phyloP scores from a whole-genome alignment of 2,113 vertebrate genomes.

The Ptilonorhynchus violaceus region DNA sequence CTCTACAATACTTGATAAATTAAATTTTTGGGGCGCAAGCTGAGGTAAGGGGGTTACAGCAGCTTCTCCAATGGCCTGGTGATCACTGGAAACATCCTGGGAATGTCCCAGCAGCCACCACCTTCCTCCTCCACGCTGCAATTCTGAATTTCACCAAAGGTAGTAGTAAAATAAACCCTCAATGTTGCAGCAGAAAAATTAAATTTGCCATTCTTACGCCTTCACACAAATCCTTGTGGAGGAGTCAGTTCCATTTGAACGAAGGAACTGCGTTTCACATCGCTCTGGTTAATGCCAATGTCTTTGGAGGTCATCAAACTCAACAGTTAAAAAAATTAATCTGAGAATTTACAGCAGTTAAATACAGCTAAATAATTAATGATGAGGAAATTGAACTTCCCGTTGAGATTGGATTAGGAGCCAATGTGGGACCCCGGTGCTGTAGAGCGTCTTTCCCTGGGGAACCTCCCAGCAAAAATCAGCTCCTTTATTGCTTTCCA shows the following conservation, averaged over 20 bases:
- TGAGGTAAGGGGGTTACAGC: neutral
- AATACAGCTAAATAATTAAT: conserved; percentile 70
- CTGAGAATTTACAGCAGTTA: conserved; percentile 61
- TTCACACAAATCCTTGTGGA: neutral
- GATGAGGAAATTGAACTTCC: conserved; percentile 66
- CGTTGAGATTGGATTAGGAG: conserved; percentile 56
- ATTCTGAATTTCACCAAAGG: neutral
- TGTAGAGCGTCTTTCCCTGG: conserved; percentile 45
- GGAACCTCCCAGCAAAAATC: conserved; percentile 59
- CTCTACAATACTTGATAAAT: neutral
- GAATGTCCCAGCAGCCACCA: neutral
- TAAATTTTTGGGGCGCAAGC: neutral
- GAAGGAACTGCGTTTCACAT: neutral
- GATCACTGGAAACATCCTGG: neutral
- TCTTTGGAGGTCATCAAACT: conserved; percentile 56
- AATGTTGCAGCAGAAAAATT: neutral
- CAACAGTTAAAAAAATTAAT: conserved; percentile 57
- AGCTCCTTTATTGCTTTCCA: conserved; percentile 62
- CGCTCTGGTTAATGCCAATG: conserved; percentile 1
- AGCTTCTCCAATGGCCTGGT: neutral
- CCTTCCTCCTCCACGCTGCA: neutral
- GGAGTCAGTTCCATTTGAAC: neutral
- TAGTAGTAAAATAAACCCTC: neutral
- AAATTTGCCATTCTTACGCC: neutral
- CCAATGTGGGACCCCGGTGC: conserved; percentile 37